Conservation (phyloP, 2,797 vertebrate genomes). For the Muscicapa striata region DNA sequence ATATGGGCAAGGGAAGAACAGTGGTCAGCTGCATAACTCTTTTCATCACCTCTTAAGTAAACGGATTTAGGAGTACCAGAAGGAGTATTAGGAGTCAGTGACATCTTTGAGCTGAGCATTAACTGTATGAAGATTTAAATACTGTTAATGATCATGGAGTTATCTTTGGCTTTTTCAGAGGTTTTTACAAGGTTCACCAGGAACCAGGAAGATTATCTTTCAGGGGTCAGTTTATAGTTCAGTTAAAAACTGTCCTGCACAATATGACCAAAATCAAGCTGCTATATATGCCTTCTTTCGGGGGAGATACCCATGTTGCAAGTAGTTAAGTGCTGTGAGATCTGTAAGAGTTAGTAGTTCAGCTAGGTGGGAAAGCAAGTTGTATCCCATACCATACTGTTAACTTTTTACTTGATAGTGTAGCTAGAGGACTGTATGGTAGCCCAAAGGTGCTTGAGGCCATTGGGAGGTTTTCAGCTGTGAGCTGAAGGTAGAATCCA, state of each 20-base stretch:
- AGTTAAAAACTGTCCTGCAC: neutral
- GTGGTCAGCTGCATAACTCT: neutral
- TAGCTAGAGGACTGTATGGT: neutral
- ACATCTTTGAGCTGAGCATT: neutral
- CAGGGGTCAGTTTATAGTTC: neutral
- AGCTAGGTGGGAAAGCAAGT: neutral
- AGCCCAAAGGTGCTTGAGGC: neutral
- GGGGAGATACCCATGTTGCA: neutral
- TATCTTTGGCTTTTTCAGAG: neutral
- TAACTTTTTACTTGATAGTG: neutral
- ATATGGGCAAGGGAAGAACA: neutral
- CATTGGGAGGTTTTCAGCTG: neutral
- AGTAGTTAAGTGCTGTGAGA: neutral
- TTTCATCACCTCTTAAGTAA: neutral
- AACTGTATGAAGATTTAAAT: neutral
- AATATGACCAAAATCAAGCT: neutral
- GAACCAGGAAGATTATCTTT: neutral
- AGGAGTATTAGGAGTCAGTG: neutral
- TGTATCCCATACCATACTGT: neutral
- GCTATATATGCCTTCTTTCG: neutral
- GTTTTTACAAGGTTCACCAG: neutral
- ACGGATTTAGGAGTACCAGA: neutral
- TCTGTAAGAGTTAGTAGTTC: neutral
- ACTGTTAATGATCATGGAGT: neutral
- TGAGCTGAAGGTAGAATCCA: neutral